These are phyloP conservation scores for Lymantria monacha DNA, from an alignment of 2,888 invertebrate species.

Conservation along the genomic window DNA sequence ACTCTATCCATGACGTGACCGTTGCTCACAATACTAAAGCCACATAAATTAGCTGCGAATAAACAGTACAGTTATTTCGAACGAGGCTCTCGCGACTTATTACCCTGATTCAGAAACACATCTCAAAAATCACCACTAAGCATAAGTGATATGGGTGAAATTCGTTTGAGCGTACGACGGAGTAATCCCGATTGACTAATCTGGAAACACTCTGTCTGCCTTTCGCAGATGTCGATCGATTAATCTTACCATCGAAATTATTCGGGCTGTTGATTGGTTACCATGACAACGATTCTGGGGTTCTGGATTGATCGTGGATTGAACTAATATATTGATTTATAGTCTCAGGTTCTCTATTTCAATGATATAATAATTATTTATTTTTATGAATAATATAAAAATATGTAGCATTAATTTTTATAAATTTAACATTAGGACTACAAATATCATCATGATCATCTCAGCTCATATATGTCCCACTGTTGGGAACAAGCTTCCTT, in stretches of 20 bases:
- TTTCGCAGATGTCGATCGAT: constrained; percentile 71
- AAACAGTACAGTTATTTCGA: constrained; percentile 38
- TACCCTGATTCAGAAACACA: constrained; percentile 16
- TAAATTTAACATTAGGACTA: too few relatives aligned
- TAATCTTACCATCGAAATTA: constrained; percentile 70
- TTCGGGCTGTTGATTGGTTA: constrained; percentile 58
- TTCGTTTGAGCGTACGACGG: constrained; percentile 18
- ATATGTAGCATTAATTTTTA: too few relatives aligned
- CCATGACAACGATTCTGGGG: constrained; percentile 43
- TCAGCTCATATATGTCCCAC: too few relatives aligned
- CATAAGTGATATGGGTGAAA: constrained; percentile 23
- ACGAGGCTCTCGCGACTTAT: constrained; percentile 38
- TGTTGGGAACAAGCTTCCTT: too few relatives aligned
- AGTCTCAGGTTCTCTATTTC: not conserved
- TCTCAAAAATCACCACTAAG: constrained; percentile 26
- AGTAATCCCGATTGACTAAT: constrained; percentile 73
- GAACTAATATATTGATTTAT: not conserved
- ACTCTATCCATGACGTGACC: constrained; percentile 33
- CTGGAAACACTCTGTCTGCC: constrained; percentile 61
- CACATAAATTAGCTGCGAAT: constrained; percentile 46
- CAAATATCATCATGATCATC: too few relatives aligned
- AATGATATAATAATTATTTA: too few relatives aligned
- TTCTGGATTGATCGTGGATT: not conserved
- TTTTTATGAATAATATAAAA: too few relatives aligned
- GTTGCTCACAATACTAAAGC: constrained; percentile 39